A percentile compares a stretch with the other conserved stretches of the same genome.
Conservation (phyloP, 2,113 vertebrate species). For the Baryphthengus martii region DNA sequence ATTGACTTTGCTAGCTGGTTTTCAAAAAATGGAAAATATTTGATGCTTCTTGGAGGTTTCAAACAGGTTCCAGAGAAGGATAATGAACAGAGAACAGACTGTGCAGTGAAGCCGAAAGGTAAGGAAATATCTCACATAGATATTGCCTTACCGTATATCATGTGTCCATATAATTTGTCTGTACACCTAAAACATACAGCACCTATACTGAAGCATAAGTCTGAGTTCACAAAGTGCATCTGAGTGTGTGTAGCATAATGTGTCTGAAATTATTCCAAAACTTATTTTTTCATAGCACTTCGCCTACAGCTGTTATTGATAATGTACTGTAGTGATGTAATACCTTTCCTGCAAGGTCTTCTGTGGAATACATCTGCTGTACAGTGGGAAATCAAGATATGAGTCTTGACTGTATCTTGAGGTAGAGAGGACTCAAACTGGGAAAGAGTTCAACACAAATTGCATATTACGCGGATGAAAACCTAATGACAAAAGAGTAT, state of each 20-base stretch:
- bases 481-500: slow-evolving; percentile 70
- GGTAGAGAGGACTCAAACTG: slow-evolving; percentile 61
- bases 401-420: slow-evolving; percentile 62
- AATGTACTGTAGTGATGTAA: not conserved
- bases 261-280: slow-evolving; percentile 34
- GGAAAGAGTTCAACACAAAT: slow-evolving; percentile 59
- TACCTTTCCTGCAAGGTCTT: slow-evolving; percentile 61
- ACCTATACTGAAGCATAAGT: not conserved
- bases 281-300: slow-evolving; percentile 31
- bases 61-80: not conserved
- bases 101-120: not conserved
- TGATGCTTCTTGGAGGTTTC: not conserved
- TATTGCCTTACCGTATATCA: not conserved
- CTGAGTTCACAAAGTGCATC: not conserved
- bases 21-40: not conserved
- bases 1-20: not conserved
- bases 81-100: accelerated
- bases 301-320: slow-evolving; percentile 37
- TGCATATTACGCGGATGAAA: slow-evolving; percentile 75
- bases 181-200: not conserved
- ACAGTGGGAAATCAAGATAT: slow-evolving; percentile 57
- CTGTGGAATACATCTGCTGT: slow-evolving; percentile 62
- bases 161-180: not conserved
- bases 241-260: not conserved
- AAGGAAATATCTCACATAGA: not conserved